A percentile compares a stretch with the other conserved stretches of the same genome.
Evolutionary conservation across 1,140 invertebrate genomes (phyloP).

Genomic region (Leptonema lineaticorne): DNA sequence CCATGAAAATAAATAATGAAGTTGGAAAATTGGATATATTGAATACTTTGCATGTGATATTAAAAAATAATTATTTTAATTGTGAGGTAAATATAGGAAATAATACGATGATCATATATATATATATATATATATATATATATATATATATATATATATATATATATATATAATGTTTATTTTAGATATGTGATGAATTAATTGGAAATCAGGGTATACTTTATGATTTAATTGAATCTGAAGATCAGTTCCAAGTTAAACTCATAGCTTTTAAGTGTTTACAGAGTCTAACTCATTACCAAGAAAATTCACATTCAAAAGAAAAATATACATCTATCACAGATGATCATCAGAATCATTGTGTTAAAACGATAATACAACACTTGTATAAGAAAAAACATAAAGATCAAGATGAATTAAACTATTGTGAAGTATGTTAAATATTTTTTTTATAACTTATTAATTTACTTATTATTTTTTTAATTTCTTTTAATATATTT

Average conservation of each 20-base stretch:
- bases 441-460: too few species aligned
- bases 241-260: conserved; percentile 6
- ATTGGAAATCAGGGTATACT: conserved; percentile 33
- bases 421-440: conserved; percentile 38
- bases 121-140: too few species aligned
- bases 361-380: not conserved
- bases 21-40: conserved; percentile 32
- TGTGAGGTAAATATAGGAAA: too few species aligned
- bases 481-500: not conserved
- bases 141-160: too few species aligned
- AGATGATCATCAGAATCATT: conserved; percentile 19
- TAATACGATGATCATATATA: too few species aligned
- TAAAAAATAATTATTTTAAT: conserved; percentile 13
- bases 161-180: too few species aligned
- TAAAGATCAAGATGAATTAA: conserved; percentile 33
- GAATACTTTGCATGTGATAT: conserved; percentile 17
- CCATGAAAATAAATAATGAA: conserved; percentile 16
- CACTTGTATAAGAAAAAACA: conserved; percentile 35
- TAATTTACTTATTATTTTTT: conserved; percentile 3
- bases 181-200: conserved; percentile 16
- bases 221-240: not conserved
- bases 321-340: conserved; percentile 15
- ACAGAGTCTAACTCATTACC: conserved; percentile 15
- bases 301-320: conserved; percentile 1
- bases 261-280: conserved; percentile 31